Percentiles rank a stretch among this genome's conserved stretches.
phyloP scores from a whole-genome alignment of 2,888 invertebrate genomes.

The Ornithoptera priamus region DNA sequence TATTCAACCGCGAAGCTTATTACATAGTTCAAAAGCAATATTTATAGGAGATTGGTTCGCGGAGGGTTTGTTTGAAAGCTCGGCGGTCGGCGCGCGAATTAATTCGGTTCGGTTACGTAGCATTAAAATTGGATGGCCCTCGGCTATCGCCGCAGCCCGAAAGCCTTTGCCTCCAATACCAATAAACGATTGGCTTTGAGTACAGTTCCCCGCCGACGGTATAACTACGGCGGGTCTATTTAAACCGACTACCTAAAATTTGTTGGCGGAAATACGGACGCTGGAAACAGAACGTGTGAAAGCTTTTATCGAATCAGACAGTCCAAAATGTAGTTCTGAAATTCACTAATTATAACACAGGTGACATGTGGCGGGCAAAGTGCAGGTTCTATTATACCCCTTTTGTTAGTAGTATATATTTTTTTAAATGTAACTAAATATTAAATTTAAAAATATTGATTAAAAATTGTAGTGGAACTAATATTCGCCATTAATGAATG shows the following conservation, averaged over 20 bases:
- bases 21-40: constrained; percentile 53
- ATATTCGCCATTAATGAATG: too few species aligned
- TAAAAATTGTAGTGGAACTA: too few species aligned
- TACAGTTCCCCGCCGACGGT: constrained; percentile 34
- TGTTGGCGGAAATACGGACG: constrained; percentile 57
- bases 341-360: constrained; percentile 23
- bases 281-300: constrained; percentile 36
- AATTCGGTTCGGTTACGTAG: constrained; percentile 57
- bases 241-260: constrained; percentile 49
- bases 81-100: constrained; percentile 45
- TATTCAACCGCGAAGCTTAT: constrained; percentile 47
- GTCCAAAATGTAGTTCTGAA: constrained; percentile 40
- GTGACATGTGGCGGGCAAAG: not conserved
- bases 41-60: constrained; percentile 52
- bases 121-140: constrained; percentile 56
- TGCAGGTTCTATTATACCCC: not conserved
- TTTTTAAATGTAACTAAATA: not conserved
- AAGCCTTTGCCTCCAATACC: constrained; percentile 57
- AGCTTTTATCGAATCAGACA: constrained; percentile 64
- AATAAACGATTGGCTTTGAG: constrained; percentile 57
- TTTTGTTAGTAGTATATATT: not conserved
- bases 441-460: too few species aligned
- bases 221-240: constrained; percentile 37
- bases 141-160: constrained; percentile 42
- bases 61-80: constrained; percentile 48